phyloP scores from a whole-genome alignment of 2,113 vertebrate genomes.

The Orycteropus afer region DNA sequence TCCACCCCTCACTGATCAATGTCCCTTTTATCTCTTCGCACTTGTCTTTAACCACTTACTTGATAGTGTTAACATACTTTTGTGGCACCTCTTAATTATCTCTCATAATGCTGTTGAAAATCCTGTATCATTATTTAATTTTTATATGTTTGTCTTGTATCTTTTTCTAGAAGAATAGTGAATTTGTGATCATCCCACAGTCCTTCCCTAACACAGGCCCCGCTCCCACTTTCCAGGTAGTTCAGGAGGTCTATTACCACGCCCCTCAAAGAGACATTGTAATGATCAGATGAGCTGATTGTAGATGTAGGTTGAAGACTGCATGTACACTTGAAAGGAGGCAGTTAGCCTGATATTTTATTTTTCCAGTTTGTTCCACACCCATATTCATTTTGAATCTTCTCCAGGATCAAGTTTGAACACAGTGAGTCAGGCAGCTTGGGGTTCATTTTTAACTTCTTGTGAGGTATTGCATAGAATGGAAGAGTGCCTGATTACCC shows the following conservation, averaged over 20 bases:
- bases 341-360: background rate
- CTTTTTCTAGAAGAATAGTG: background rate
- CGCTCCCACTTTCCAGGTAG: background rate
- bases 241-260: background rate
- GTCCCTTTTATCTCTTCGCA: background rate
- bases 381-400: background rate
- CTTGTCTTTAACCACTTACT: background rate
- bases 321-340: background rate
- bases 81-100: background rate
- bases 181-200: background rate
- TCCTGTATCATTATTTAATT: background rate
- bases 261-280: background rate
- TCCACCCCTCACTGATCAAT: background rate
- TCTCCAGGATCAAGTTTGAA: background rate
- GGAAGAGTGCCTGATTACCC: background rate
- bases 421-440: background rate
- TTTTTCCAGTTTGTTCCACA: background rate
- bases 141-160: background rate
- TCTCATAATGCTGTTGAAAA: background rate
- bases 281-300: background rate
- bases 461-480: background rate
- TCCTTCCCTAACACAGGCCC: background rate
- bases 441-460: background rate
- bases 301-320: background rate
- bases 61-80: background rate